Percentiles rank a stretch among this genome's conserved stretches.
Conservation (phyloP, 1,140 invertebrate genomes). For the Pseudomyrmex cubaensis region DNA sequence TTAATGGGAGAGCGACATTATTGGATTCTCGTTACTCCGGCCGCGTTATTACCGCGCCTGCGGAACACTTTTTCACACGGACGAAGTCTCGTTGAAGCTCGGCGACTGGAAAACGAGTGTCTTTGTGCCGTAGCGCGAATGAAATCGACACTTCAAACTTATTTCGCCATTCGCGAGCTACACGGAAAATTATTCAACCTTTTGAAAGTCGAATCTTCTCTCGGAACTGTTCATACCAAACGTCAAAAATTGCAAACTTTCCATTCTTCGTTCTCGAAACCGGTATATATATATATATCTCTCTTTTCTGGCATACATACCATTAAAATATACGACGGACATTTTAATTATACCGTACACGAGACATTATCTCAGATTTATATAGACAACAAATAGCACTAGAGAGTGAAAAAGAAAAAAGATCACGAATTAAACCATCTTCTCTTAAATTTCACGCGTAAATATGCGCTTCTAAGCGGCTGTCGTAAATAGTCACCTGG, state of each 20-base stretch:
- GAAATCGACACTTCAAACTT: slow-evolving; percentile 8
- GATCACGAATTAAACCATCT: too few relatives aligned
- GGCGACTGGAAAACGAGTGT: neutral
- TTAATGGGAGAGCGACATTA: slow-evolving; percentile 58
- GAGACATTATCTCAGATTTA: neutral
- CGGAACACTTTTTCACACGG: slow-evolving; percentile 6
- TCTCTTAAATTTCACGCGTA: neutral
- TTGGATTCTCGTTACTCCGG: slow-evolving; percentile 56
- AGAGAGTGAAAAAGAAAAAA: too few relatives aligned
- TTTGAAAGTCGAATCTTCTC: neutral
- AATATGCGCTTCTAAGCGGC: neutral
- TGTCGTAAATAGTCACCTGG: slow-evolving; percentile 25
- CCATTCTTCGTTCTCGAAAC: neutral
- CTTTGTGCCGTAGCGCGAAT: neutral
- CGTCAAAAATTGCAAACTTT: neutral
- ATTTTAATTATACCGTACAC: neutral
- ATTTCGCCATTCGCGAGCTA: neutral
- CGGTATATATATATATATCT: too few relatives aligned
- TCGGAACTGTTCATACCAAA: neutral
- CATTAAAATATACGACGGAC: neutral
- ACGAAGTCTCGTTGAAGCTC: neutral
- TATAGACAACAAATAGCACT: neutral
- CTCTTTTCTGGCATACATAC: neutral
- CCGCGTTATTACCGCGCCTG: slow-evolving; percentile 24
- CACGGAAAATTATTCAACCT: slow-evolving; percentile 10